A percentile compares a stretch with the other conserved stretches of the same genome.
phyloP scores from a whole-genome alignment of 2,113 vertebrate genomes.

The Cheirogaleus medius region DNA sequence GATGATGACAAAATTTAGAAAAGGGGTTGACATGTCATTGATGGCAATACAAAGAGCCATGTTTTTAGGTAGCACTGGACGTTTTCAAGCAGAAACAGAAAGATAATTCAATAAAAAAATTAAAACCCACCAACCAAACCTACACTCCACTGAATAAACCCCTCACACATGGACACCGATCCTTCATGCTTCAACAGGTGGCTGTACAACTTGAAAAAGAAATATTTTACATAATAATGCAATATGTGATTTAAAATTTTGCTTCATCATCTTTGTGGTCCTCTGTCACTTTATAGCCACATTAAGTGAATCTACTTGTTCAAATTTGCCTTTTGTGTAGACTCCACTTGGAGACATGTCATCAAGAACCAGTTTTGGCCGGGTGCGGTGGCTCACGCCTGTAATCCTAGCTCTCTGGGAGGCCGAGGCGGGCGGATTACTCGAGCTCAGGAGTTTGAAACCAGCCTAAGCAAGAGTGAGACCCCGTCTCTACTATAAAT shows the following conservation, averaged over 20 bases:
- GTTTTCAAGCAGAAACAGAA: background rate
- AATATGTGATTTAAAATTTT: background rate
- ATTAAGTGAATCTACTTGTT: background rate
- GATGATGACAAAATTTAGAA: background rate
- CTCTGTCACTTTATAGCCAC: background rate
- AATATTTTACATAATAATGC: background rate
- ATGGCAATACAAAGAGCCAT: background rate
- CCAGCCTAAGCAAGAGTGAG: no score
- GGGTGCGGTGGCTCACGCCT: no score
- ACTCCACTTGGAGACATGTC: background rate
- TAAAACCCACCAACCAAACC: background rate
- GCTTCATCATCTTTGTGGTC: background rate
- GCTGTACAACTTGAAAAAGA: background rate
- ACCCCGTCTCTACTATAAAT: no score
- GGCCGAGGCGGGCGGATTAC: no score
- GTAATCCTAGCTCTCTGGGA: no score
- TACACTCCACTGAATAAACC: background rate
- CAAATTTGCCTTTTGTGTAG: background rate
- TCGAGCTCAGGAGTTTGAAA: no score
- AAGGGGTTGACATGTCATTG: background rate
- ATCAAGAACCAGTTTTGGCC: background rate
- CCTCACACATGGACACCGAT: background rate
- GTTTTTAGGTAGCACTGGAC: background rate
- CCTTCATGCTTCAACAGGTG: background rate
- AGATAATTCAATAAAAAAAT: background rate